Conservation (phyloP, 2,888 invertebrate species). For the Synanthedon vespiformis region DNA sequence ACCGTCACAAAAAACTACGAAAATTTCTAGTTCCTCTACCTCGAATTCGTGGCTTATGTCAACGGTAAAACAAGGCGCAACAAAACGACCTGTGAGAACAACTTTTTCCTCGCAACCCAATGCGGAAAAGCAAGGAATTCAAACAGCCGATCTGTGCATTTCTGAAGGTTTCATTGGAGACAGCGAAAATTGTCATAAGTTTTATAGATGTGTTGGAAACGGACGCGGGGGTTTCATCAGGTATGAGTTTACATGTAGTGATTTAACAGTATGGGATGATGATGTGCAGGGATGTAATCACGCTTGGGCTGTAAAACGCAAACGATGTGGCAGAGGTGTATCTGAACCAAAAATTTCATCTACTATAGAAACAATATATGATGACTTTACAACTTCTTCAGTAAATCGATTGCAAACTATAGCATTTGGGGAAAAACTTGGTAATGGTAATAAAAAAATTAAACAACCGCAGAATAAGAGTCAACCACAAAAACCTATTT, state of each 20-base stretch:
- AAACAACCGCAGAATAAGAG: conserved; percentile 2
- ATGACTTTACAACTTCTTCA: too few relatives aligned
- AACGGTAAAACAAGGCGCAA: conserved; percentile 6
- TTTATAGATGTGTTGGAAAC: conserved; percentile 81
- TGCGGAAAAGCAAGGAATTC: background rate
- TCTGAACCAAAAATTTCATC: background rate
- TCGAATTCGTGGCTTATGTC: conserved; percentile 10
- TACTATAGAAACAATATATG: background rate
- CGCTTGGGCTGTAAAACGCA: conserved; percentile 69
- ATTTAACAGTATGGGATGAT: conserved; percentile 84
- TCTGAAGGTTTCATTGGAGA: conserved; percentile 81
- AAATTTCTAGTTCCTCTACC: conserved; percentile 1
- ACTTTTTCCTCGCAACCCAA: conserved; percentile 4
- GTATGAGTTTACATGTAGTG: conserved; percentile 80
- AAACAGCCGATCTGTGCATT: conserved; percentile 51
- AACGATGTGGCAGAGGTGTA: conserved; percentile 37
- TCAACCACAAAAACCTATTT: conserved; percentile 26
- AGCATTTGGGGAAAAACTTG: background rate
- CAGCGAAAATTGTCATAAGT: conserved; percentile 78
- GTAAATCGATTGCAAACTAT: background rate
- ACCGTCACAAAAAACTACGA: background rate
- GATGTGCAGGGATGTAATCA: conserved; percentile 79
- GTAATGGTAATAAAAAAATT: background rate
- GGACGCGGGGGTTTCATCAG: conserved; percentile 73
- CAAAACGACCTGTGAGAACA: conserved; percentile 5